Base-by-base conservation (phyloP, 2,113 vertebrate genomes). In the Anguilla japonica region DNA sequence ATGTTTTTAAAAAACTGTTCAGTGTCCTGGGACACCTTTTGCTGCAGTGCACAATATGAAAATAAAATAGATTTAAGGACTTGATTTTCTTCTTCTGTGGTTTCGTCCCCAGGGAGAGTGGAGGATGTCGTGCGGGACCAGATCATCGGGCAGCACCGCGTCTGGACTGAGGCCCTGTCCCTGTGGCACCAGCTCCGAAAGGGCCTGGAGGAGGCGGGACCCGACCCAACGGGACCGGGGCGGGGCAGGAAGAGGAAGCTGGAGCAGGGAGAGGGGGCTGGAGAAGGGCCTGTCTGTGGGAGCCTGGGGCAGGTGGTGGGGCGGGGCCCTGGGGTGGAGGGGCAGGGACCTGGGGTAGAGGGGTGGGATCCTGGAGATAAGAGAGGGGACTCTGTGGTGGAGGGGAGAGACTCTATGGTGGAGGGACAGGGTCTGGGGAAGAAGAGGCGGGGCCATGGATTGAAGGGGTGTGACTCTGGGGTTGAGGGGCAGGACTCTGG, bases 131-230 rank as follows among this genome's bases (percentile, higher is more conserved):
- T 96, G 67, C 93, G 91, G 87, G 93, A 56, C 83, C 89, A 94
- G 87, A n/a, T 96, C 87, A 85, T 41, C 3, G 92, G 92, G 75
- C 92, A 95, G 15, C 91, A 91, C 0, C 82, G 88, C 22, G 84
- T 85, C 8, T 96, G 96, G 95, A 53, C 91, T 85, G 88, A 92
- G 82, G 41, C 88, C 83, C 29, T 95, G 60, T 91, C 90, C 57
- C 0, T 86, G 56, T 96, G 96, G 96, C 92, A 87, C 89, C 92
- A 83, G 34, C 89, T 96, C 89, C 57, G 81, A 50, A 86, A 88
- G 40, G 1, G 13, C 0, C 3, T 91, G 85, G 1, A 57, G 46
- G 40, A 90, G 81, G 83, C 83, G 63, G 80, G 0, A 82, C 29
- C 4, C 60, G 29, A 80, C 46, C 88, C 71, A 43, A 41, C 86